phyloP scores from a whole-genome alignment of 2,113 vertebrate genomes.

The Erythrocercus mccallii region DNA sequence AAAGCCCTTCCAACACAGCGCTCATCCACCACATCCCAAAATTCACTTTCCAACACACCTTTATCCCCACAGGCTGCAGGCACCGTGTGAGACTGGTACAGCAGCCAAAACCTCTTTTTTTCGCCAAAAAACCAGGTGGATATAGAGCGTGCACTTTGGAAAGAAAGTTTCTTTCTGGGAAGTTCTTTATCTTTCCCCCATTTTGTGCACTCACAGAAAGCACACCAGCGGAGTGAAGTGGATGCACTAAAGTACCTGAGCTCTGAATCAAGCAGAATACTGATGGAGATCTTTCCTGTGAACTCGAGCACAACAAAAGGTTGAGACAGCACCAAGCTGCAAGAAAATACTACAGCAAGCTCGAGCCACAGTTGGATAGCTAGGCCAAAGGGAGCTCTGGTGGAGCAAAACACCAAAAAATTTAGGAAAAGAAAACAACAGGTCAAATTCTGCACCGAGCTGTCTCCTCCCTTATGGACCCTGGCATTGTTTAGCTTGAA shows the following conservation, averaged over 20 bases:
- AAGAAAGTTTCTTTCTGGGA: background rate
- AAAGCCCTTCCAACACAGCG: background rate
- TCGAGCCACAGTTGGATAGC: conserved; percentile 25
- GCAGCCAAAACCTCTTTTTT: background rate
- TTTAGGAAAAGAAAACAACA: background rate
- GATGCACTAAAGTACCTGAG: conserved; percentile 68
- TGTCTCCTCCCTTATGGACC: background rate
- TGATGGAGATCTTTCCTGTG: conserved; percentile 9
- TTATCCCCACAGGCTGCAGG: background rate
- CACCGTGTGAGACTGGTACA: background rate
- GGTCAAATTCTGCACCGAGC: background rate
- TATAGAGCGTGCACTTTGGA: background rate
- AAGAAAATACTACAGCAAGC: conserved; percentile 37
- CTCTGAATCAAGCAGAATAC: conserved; percentile 64
- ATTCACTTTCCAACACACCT: background rate
- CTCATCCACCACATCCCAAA: background rate
- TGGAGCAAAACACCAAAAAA: background rate
- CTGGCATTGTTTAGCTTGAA: background rate
- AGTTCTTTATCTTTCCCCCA: background rate
- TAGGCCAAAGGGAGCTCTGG: conserved; percentile 14
- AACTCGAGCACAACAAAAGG: conserved; percentile 37
- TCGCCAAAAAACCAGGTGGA: background rate
- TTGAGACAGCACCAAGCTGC: conserved; percentile 25
- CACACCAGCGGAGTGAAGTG: conserved; percentile 31
- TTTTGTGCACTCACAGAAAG: conserved; percentile 1